These are phyloP conservation scores for Coccyzus lansbergi DNA, from an alignment of 2,797 vertebrate genomes.

Conservation along the genomic window DNA sequence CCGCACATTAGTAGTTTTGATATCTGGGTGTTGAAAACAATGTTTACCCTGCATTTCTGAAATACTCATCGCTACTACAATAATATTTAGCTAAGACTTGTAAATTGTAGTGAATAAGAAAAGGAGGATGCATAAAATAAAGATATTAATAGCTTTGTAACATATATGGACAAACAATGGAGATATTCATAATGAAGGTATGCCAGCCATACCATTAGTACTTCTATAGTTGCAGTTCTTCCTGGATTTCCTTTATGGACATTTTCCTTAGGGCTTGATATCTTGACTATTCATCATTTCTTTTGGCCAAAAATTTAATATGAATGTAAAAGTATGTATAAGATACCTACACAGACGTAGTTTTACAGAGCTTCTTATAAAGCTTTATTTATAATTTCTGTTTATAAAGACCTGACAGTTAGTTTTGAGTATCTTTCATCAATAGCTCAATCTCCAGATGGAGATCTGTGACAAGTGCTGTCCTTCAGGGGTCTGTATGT, in stretches of 20 bases:
- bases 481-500: too few relatives aligned
- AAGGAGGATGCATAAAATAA: background rate
- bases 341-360: background rate
- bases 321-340: background rate
- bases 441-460: too few relatives aligned
- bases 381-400: background rate
- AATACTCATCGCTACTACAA: slow-evolving; percentile 1
- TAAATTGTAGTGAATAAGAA: slow-evolving; percentile 43
- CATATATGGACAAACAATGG: slow-evolving; percentile 24
- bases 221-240: background rate
- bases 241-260: background rate
- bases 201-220: background rate
- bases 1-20: background rate
- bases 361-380: background rate
- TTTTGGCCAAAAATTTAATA: background rate
- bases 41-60: slow-evolving; percentile 7
- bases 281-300: background rate
- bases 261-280: background rate
- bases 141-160: slow-evolving; percentile 1
- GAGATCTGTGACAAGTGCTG: too few relatives aligned
- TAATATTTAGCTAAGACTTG: slow-evolving; percentile 42
- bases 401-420: background rate
- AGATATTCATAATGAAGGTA: slow-evolving; percentile 39
- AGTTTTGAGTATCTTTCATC: background rate
- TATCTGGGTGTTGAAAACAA: background rate